Evolutionary conservation across 2,797 vertebrate species (phyloP).

Genomic region (Myoxocephalus aenaeus): DNA sequence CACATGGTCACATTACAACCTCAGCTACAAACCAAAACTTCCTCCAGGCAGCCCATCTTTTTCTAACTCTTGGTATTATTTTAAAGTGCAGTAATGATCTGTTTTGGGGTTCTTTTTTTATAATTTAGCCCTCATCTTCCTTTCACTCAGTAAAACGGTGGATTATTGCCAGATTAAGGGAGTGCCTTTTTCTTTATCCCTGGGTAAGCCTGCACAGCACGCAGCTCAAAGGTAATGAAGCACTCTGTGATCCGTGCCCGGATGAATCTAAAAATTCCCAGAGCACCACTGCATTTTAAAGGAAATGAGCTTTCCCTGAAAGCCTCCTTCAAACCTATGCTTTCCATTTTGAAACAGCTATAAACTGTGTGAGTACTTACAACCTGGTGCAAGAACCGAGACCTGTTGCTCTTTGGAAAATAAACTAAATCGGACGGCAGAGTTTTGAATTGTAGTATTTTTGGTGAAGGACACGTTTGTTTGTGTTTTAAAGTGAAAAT

Average conservation of each 20-base stretch:
- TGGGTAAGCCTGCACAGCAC: conserved; percentile 80
- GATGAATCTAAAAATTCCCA: conserved; percentile 78
- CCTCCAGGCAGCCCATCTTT: conserved; percentile 31
- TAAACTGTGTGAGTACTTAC: conserved; percentile 24
- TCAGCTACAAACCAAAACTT: conserved; percentile 34
- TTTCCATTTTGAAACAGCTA: conserved; percentile 55
- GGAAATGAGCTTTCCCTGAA: conserved; percentile 72
- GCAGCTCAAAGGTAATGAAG: conserved; percentile 84
- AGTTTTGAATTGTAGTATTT: background rate
- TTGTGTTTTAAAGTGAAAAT: background rate
- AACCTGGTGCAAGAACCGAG: conserved; percentile 22
- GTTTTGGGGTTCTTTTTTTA: conserved; percentile 50
- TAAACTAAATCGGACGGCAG: background rate
- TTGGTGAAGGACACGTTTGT: background rate
- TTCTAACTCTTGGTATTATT: conserved; percentile 50
- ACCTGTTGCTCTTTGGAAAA: conserved; percentile 51
- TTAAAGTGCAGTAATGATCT: conserved; percentile 67
- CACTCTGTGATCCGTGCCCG: conserved; percentile 77
- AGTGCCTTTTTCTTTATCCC: conserved; percentile 85
- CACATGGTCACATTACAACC: conserved; percentile 27
- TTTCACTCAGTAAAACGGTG: conserved; percentile 80
- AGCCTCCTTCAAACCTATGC: conserved; percentile 56
- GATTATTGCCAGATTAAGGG: conserved; percentile 88
- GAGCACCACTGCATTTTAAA: conserved; percentile 72
- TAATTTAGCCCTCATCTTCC: conserved; percentile 78